Conservation (phyloP, 1,140 invertebrate genomes). For the Drosophila nigromelanica region DNA sequence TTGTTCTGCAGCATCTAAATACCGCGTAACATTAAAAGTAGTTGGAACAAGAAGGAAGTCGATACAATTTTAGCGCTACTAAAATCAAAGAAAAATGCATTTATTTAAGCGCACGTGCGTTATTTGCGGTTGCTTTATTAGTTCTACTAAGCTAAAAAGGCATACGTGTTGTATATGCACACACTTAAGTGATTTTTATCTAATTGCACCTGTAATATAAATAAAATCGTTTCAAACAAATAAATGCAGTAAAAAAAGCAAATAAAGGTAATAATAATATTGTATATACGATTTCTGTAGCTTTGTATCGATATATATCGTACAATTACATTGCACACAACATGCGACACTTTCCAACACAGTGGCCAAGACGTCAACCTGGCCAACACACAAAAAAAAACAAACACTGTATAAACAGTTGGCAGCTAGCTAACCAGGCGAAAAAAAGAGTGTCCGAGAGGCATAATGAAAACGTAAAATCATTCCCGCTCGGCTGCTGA, state of each 20-base stretch:
- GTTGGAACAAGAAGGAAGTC: slow-evolving; percentile 6
- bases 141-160: not conserved
- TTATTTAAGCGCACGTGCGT: slow-evolving; percentile 49
- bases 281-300: not conserved
- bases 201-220: slow-evolving; percentile 16
- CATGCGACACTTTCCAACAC: slow-evolving; percentile 37
- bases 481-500: slow-evolving; percentile 16
- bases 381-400: slow-evolving; percentile 21
- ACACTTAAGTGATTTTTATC: not conserved
- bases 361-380: slow-evolving; percentile 35
- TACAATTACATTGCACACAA: slow-evolving; percentile 1
- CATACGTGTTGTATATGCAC: slow-evolving; percentile 7
- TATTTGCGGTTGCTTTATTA: slow-evolving; percentile 20
- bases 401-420: slow-evolving; percentile 70
- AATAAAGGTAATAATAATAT: not conserved
- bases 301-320: slow-evolving; percentile 31
- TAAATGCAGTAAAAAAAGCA: slow-evolving; percentile 26
- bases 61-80: slow-evolving; percentile 2
- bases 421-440: slow-evolving; percentile 38
- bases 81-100: slow-evolving; percentile 49
- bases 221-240: slow-evolving; percentile 33
- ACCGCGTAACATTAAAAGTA: slow-evolving; percentile 37
- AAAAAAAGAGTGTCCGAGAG: slow-evolving; percentile 31
- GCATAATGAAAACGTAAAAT: slow-evolving; percentile 48
- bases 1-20: slow-evolving; percentile 62